Percentiles rank a stretch among this genome's conserved stretches.
Evolutionary conservation across 2,113 vertebrate genomes (phyloP).

Genomic region (Amia ocellicauda): DNA sequence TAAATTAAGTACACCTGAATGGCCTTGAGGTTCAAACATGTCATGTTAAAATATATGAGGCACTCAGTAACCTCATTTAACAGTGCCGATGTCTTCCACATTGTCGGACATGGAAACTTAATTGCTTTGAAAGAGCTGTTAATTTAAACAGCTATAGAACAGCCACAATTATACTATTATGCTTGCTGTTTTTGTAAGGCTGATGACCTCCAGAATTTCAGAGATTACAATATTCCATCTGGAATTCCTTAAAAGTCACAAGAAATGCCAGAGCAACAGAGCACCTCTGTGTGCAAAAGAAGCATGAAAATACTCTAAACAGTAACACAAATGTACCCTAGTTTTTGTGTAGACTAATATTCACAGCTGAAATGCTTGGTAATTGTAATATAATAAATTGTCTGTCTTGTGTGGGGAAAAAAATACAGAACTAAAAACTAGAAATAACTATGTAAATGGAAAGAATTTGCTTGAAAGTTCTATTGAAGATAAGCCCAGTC

Average conservation of each 20-base stretch:
- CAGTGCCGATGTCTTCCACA: background rate
- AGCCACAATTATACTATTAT: slow-evolving; percentile 9
- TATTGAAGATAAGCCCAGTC: no score
- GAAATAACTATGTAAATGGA: no score
- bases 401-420: no score
- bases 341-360: no score
- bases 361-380: no score
- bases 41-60: background rate
- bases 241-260: slow-evolving; percentile 4
- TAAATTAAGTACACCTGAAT: slow-evolving; percentile 10
- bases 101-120: background rate
- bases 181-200: background rate
- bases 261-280: background rate
- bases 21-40: background rate
- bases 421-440: no score
- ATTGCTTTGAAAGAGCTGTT: slow-evolving; percentile 8
- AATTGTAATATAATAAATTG: no score
- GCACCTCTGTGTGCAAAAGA: background rate
- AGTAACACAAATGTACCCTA: no score
- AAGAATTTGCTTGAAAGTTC: no score
- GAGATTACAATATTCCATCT: background rate
- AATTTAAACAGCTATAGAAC: slow-evolving; percentile 6
- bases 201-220: background rate
- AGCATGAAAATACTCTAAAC: no score
- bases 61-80: no score